phyloP scores from a whole-genome alignment of 2,797 vertebrate species.

The Acrossocheilus wenchowensis region DNA sequence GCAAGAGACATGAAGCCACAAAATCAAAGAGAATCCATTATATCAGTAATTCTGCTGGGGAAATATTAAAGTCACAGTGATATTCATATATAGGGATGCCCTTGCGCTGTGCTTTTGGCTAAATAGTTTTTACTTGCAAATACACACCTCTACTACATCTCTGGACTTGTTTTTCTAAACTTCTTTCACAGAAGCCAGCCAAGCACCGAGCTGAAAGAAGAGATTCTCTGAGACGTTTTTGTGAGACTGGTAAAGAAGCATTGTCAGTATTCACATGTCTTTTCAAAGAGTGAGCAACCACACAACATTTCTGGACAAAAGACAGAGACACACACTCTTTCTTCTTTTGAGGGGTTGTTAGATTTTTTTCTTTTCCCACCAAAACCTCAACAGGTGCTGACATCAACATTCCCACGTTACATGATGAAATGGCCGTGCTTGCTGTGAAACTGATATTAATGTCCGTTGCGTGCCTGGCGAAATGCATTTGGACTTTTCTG shows the following conservation, averaged over 20 bases:
- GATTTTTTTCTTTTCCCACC: conserved; percentile 42
- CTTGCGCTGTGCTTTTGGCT: not conserved
- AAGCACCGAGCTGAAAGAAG: not conserved
- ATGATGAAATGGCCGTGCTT: conserved; percentile 30
- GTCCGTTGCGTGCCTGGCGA: conserved; percentile 39
- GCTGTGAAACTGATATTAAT: conserved; percentile 47
- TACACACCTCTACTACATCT: not conserved
- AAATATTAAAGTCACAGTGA: conserved; percentile 10
- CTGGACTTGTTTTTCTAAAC: conserved; percentile 2
- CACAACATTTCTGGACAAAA: conserved; percentile 22
- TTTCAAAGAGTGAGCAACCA: conserved; percentile 20
- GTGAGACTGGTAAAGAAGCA: not conserved
- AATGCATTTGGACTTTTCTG: conserved; percentile 34
- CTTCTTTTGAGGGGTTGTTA: conserved; percentile 32
- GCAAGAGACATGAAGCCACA: no score
- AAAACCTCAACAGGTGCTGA: conserved; percentile 57
- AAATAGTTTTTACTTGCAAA: not conserved
- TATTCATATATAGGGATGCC: not conserved
- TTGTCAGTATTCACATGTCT: conserved; percentile 23
- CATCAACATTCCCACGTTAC: conserved; percentile 53
- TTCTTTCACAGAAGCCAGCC: not conserved
- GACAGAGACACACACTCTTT: conserved; percentile 11
- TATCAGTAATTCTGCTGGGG: not conserved
- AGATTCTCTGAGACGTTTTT: not conserved
- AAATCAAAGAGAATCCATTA: no score